Conservation (phyloP, 2,113 vertebrate genomes). For the Equus quagga region DNA sequence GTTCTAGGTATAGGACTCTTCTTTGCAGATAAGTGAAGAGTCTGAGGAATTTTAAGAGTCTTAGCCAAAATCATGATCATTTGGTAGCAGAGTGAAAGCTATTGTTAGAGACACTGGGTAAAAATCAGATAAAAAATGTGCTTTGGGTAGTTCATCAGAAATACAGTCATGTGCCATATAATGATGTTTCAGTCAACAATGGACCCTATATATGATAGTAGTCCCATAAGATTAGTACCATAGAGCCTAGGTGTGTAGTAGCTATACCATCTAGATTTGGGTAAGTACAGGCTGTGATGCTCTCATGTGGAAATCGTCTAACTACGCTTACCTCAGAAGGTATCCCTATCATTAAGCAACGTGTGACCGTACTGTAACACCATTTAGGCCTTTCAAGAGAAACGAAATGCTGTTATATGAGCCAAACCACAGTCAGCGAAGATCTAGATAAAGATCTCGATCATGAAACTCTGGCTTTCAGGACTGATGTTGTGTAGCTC, state of each 20-base stretch:
- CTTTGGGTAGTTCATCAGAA: not conserved
- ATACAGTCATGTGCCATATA: not conserved
- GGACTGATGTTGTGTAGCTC: not conserved
- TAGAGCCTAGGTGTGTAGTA: too few relatives aligned
- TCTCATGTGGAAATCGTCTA: too few relatives aligned
- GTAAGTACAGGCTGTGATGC: too few relatives aligned
- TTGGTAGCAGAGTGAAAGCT: not conserved
- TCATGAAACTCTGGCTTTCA: constrained; percentile 48
- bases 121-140: constrained; percentile 41
- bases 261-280: too few relatives aligned
- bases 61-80: not conserved
- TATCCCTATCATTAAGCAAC: too few relatives aligned
- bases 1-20: not conserved
- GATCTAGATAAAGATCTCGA: not conserved
- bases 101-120: not conserved
- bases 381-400: not conserved
- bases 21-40: not conserved
- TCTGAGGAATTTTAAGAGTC: not conserved
- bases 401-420: not conserved
- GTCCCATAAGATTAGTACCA: too few relatives aligned
- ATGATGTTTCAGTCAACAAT: too few relatives aligned
- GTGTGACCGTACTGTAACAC: not conserved
- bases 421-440: not conserved
- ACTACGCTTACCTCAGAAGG: too few relatives aligned
- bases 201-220: too few relatives aligned